Percentiles rank a stretch among this genome's conserved stretches.
phyloP scores from a whole-genome alignment of 2,888 invertebrate species.

The Dryococelus australis region DNA sequence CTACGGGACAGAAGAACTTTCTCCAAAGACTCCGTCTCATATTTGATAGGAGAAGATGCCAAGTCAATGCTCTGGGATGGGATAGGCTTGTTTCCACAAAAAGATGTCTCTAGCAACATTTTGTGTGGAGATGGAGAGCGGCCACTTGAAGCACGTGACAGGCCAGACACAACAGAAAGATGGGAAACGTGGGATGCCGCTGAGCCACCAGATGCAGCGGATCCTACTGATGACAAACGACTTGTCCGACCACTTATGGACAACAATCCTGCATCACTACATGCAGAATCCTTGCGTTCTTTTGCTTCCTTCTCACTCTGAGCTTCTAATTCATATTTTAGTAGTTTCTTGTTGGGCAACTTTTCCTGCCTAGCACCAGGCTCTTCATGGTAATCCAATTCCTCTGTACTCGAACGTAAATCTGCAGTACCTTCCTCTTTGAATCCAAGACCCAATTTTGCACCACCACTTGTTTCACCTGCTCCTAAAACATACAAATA shows the following conservation, averaged over 20 bases:
- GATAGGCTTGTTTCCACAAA: slow-evolving; percentile 82
- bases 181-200: slow-evolving; percentile 51
- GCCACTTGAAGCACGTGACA: slow-evolving; percentile 39
- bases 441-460: slow-evolving; percentile 47
- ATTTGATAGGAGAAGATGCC: slow-evolving; percentile 45
- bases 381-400: slow-evolving; percentile 80
- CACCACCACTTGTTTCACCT: slow-evolving; percentile 32
- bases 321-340: slow-evolving; percentile 58
- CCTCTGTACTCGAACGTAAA: slow-evolving; percentile 86
- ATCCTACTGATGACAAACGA: slow-evolving; percentile 81
- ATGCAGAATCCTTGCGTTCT: slow-evolving; percentile 48
- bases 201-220: slow-evolving; percentile 60
- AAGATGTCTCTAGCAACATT: slow-evolving; percentile 88
- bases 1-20: slow-evolving; percentile 40
- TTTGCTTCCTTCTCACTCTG: slow-evolving; percentile 54
- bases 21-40: slow-evolving; percentile 43
- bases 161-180: slow-evolving; percentile 49
- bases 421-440: slow-evolving; percentile 81
- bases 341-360: slow-evolving; percentile 56
- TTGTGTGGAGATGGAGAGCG: slow-evolving; percentile 83
- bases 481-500: slow-evolving; percentile 20
- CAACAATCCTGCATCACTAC: slow-evolving; percentile 74
- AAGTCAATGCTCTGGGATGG: slow-evolving; percentile 54
- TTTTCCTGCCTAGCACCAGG: slow-evolving; percentile 55
- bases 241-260: slow-evolving; percentile 81